Evolutionary conservation across 2,888 invertebrate genomes (phyloP).

Genomic region (Empis stercorea): DNA sequence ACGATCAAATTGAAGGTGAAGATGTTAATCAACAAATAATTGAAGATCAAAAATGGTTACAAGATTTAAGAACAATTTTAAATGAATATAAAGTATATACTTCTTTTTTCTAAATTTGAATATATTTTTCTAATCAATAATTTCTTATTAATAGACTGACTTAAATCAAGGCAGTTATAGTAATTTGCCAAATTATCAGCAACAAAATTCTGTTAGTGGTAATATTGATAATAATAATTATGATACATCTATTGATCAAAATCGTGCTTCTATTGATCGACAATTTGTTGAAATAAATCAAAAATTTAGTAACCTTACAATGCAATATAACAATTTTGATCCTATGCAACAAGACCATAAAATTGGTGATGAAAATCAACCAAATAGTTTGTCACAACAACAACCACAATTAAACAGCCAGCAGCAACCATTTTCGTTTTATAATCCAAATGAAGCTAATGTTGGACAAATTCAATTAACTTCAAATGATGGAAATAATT

Average conservation of each 20-base stretch:
- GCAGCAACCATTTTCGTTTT: slow-evolving; percentile 12
- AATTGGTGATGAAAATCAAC: background rate
- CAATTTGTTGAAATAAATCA: slow-evolving; percentile 33
- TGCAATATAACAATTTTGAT: slow-evolving; percentile 24
- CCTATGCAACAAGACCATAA: slow-evolving; percentile 1
- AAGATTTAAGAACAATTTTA: slow-evolving; percentile 26
- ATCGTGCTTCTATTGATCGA: slow-evolving; percentile 24
- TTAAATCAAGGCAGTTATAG: background rate
- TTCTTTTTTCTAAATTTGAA: too few relatives aligned
- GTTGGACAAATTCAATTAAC: slow-evolving; percentile 1
- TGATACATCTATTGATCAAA: slow-evolving; percentile 5
- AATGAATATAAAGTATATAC: slow-evolving; percentile 16
- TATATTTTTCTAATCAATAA: too few relatives aligned
- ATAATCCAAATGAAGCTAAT: slow-evolving; percentile 8
- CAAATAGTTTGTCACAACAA: slow-evolving; percentile 10
- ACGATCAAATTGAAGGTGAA: slow-evolving; percentile 26
- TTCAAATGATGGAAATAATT: background rate
- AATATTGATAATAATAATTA: background rate
- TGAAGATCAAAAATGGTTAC: slow-evolving; percentile 33
- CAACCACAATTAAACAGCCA: slow-evolving; percentile 2
- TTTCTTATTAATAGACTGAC: too few relatives aligned
- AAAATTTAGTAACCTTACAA: slow-evolving; percentile 31
- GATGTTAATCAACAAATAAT: slow-evolving; percentile 16
- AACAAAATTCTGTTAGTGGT: slow-evolving; percentile 1
- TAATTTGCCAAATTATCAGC: background rate